phyloP scores from a whole-genome alignment of 2,888 invertebrate species.

The Tetanocera ferruginea region DNA sequence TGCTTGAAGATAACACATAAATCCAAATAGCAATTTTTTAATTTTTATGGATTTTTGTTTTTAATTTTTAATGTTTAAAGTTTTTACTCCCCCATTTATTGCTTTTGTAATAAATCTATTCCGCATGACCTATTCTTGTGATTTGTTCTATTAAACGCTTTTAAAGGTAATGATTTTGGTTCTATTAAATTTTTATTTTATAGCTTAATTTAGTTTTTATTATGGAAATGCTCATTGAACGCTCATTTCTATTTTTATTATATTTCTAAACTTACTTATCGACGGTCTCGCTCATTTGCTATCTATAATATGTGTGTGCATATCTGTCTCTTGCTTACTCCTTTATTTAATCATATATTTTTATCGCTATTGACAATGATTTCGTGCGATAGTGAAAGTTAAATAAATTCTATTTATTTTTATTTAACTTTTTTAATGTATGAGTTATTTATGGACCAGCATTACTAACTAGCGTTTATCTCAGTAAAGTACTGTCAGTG shows the following conservation, averaged over 20 bases:
- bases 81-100: too few relatives aligned
- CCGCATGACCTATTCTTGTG: background rate
- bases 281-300: background rate
- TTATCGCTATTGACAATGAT: too few relatives aligned
- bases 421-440: background rate
- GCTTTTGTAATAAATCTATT: too few relatives aligned
- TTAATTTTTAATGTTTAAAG: too few relatives aligned
- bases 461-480: background rate
- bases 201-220: background rate
- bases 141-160: background rate
- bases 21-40: too few relatives aligned
- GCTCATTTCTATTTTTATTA: background rate
- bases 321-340: background rate
- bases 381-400: slow-evolving; percentile 4
- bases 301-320: background rate
- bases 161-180: too few relatives aligned
- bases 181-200: background rate
- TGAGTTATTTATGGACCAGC: background rate
- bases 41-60: too few relatives aligned
- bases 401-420: background rate
- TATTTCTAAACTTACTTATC: background rate
- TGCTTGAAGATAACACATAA: too few relatives aligned
- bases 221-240: background rate
- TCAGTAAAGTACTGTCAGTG: too few relatives aligned
- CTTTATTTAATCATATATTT: background rate